Evolutionary conservation across 2,797 vertebrate genomes (phyloP), one percentile per base, ranked within the genome.

Genomic region (Neosilurus hyrtlii): DNA sequence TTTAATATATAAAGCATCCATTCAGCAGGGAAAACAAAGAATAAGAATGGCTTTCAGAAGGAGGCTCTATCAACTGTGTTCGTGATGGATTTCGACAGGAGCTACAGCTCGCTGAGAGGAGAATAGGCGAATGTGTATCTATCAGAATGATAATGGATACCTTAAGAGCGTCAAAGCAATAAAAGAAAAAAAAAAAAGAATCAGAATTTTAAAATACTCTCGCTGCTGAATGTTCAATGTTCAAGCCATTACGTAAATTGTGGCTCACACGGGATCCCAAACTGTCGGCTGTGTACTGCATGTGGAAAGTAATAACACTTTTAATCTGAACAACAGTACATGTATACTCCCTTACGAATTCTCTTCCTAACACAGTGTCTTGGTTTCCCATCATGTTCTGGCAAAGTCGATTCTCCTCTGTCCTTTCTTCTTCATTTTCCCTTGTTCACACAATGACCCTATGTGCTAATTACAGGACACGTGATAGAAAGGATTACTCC

Each of bases 1-100:
- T 84, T 83, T 85, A 82, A 83, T 85, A 86, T 86, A 82, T 72
- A 79, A 86, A 86, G 85, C 86, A 81, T 81, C 79, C 37, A 37
- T 78, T 84, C 85, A 43, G 83, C 78, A 49, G 80, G 70, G 81
- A 84, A 83, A 84, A 75, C 26, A 16, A 71, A 84, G 81, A 86
- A 87, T 86, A 79, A 82, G 83, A 66, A 85, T 74, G 72, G 75
- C 65, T 59, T 88, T 82, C 62, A 74, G 54, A 86, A 81, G 78
- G 79, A 73, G 37, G 59, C 77, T 43, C 30, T 84, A 83, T 86
- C 75, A 84, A 88, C 84, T 78, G 20, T 0, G 37, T 49, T 68
- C 66, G 26, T 85, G 85, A 88, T 83, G 82, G 79, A 87, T 86
- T 85, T 80, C 67, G 62, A 84, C 75, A 43, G 67, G 80, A 81